Conservation (phyloP, 2,888 invertebrate genomes). For the Sialis lutaria region DNA sequence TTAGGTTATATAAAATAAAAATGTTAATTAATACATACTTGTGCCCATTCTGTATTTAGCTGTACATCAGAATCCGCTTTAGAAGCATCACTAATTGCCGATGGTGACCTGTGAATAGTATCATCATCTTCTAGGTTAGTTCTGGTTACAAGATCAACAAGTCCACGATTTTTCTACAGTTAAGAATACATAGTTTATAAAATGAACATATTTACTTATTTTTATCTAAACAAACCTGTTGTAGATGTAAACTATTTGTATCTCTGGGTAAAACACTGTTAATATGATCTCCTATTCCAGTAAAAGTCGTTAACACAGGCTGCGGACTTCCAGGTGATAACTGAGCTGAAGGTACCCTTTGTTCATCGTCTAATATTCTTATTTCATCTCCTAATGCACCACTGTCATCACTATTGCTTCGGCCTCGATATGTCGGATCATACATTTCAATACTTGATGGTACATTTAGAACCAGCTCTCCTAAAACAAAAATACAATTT, state of each 20-base stretch:
- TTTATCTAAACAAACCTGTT: constrained; percentile 36
- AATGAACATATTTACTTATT: background rate
- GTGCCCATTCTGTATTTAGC: constrained; percentile 82
- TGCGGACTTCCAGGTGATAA: constrained; percentile 51
- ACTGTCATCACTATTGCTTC: background rate
- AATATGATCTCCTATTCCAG: background rate
- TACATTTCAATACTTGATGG: constrained; percentile 38
- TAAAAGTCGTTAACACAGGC: constrained; percentile 19
- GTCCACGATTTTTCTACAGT: background rate
- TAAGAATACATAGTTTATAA: background rate
- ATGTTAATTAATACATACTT: constrained; percentile 32
- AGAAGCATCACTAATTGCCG: constrained; percentile 47
- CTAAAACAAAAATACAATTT: constrained; percentile 10
- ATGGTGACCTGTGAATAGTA: constrained; percentile 33
- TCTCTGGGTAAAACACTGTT: background rate
- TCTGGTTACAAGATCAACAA: constrained; percentile 27
- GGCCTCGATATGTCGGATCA: constrained; percentile 18
- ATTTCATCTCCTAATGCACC: constrained; percentile 19
- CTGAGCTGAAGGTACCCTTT: constrained; percentile 59
- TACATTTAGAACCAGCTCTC: constrained; percentile 45
- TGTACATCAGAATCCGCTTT: constrained; percentile 52
- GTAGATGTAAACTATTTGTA: constrained; percentile 52
- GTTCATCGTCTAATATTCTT: constrained; percentile 52
- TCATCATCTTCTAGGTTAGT: constrained; percentile 24
- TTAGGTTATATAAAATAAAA: background rate